phyloP scores from a whole-genome alignment of 2,113 vertebrate genomes.

The Mormyrus lacerda region DNA sequence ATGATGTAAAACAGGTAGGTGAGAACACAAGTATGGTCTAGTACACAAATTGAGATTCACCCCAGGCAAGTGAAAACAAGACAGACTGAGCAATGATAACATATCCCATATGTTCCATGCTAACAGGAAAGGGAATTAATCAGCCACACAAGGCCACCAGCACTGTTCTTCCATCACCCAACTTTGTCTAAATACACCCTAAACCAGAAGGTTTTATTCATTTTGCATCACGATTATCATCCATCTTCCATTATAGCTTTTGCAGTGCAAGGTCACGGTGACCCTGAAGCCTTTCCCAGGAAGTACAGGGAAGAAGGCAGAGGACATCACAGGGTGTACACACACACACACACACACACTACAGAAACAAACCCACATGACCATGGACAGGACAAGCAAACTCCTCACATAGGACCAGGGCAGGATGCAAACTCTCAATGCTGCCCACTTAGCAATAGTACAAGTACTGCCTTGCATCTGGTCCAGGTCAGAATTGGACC shows the following conservation, averaged over 20 bases:
- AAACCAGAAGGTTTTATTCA: neutral
- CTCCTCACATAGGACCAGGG: neutral
- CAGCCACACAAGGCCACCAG: neutral
- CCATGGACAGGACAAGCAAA: neutral
- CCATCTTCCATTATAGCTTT: neutral
- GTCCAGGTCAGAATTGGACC: neutral
- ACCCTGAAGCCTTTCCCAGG: neutral
- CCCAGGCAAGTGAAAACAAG: neutral
- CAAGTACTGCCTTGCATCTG: neutral
- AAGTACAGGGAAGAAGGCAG: neutral
- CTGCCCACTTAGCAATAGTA: neutral
- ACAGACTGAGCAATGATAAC: neutral
- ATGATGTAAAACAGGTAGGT: neutral
- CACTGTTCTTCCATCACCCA: neutral
- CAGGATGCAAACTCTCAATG: neutral
- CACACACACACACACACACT: neutral
- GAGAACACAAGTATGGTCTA: neutral
- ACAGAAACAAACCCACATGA: neutral
- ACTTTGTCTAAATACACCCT: neutral
- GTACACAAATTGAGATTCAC: neutral
- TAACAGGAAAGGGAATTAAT: neutral
- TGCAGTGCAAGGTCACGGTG: neutral
- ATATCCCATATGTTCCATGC: neutral
- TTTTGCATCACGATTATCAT: neutral
- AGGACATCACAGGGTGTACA: neutral